Conservation (phyloP, 2,888 invertebrate genomes). For the Cancer borealis region DNA sequence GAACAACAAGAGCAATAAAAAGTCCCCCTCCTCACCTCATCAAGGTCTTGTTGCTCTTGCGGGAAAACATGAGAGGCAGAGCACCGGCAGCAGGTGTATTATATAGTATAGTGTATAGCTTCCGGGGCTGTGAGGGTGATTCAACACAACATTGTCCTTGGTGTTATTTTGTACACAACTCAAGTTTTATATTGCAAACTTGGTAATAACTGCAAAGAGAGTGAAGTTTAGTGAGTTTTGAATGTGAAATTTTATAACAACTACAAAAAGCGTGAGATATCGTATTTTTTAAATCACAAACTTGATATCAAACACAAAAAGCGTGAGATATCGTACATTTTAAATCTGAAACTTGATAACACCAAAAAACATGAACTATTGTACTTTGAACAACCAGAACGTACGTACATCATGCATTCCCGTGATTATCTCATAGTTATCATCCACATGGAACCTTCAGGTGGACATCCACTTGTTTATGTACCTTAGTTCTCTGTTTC, state of each 20-base stretch:
- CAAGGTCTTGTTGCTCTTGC: not conserved
- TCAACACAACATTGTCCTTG: not conserved
- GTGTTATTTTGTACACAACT: not conserved
- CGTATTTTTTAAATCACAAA: not conserved
- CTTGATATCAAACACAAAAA: not conserved
- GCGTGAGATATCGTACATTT: not conserved
- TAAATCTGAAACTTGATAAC: not conserved
- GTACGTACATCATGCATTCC: not conserved
- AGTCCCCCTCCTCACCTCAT: not conserved
- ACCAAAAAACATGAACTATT: not conserved
- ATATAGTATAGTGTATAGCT: not conserved
- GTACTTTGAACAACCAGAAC: not conserved
- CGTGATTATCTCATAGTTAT: not conserved
- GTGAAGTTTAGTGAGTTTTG: not conserved
- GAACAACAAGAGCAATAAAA: not conserved
- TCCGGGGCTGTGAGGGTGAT: conserved; percentile 28
- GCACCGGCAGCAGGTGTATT: not conserved
- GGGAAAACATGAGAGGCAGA: not conserved
- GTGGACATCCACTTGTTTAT: not conserved
- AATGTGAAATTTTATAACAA: not conserved
- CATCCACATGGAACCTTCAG: not conserved
- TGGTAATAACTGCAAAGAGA: not conserved
- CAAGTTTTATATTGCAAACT: not conserved
- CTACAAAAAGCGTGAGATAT: not conserved
- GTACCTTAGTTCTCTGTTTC: not conserved